Base-by-base conservation (phyloP, 1,140 invertebrate species). In the Euura saliciscinereae region DNA sequence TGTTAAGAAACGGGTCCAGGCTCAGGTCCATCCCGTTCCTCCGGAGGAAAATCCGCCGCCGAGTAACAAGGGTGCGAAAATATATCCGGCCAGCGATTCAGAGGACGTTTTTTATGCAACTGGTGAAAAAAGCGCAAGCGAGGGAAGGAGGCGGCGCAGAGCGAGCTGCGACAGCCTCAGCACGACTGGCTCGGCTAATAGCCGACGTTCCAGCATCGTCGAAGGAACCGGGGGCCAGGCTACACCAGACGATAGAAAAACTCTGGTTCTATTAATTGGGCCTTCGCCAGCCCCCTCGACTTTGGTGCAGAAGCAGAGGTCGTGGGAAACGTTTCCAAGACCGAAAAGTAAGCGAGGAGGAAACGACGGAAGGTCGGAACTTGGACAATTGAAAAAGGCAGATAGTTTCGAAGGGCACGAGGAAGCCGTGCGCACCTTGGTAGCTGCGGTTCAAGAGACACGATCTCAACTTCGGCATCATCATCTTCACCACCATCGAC, bases 351-450 rank as follows among this genome's bases (percentile, higher is more conserved):
- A 88, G 76, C 80, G 84, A 10, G 74, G 65, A 65, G 44, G 68
- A 75, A 76, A 44, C 13, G 74, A 71, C 2, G 76, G 73, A 2
- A 75, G 75, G 11, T 73, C 74, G 42, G 80, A 77, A 0, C 77
- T 86, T 13, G 84, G 84, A 4, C 85, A 89, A 42, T 76, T 91
- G 11, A 88, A 90, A 71, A 91, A 92, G 81, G 90, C 91, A 2
- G 91, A 92, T 77, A 92, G 91, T 78, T 92, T 92, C 79, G 91
- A 92, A 82, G 92, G 92, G 2, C 92, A 93, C 80, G 92, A 93
- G 81, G 92, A 93, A 78, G 92, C 92, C 4, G 92, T 93, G 4
- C 87, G 92, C 69, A 92, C 91, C 4, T 83, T 93, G 66, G 92
- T 93, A 3, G 91, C 92, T 11, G 92, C 92, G 28, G 92, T 93